Conservation (phyloP, 2,797 vertebrate species). For the Synaphobranchus kaupii region DNA sequence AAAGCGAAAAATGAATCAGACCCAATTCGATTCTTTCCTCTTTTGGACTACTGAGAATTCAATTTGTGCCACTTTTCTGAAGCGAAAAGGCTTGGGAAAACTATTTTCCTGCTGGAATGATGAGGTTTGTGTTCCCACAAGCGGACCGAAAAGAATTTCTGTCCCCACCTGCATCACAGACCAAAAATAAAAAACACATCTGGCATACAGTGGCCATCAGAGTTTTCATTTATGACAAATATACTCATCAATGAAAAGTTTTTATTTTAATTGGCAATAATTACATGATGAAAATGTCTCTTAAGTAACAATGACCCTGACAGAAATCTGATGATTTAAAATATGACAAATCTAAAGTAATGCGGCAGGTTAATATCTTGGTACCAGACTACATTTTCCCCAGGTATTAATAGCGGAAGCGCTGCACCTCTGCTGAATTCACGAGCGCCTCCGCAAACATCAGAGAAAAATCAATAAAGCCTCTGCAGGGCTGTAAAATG, state of each 20-base stretch:
- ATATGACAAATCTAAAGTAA: background rate
- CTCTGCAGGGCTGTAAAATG: too few relatives aligned
- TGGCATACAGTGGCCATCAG: background rate
- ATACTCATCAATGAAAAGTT: too few relatives aligned
- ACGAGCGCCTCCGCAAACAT: too few relatives aligned
- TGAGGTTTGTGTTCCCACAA: background rate
- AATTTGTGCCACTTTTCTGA: slow-evolving; percentile 10
- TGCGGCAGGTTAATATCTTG: background rate
- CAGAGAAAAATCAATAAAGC: too few relatives aligned
- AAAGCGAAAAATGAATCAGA: background rate
- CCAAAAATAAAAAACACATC: background rate
- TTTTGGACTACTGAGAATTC: background rate
- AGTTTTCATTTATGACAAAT: background rate
- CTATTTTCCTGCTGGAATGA: background rate
- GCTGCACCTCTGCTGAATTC: too few relatives aligned
- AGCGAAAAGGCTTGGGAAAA: background rate
- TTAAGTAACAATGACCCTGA: background rate
- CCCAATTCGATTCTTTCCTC: background rate
- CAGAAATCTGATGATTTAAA: background rate
- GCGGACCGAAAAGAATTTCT: background rate
- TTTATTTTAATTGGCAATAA: background rate
- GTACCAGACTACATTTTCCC: background rate
- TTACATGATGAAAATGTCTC: background rate
- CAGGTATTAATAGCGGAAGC: too few relatives aligned
- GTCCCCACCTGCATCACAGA: background rate